Evolutionary conservation across 2,797 vertebrate species (phyloP).

Genomic region (Rhinichthys osculus): DNA sequence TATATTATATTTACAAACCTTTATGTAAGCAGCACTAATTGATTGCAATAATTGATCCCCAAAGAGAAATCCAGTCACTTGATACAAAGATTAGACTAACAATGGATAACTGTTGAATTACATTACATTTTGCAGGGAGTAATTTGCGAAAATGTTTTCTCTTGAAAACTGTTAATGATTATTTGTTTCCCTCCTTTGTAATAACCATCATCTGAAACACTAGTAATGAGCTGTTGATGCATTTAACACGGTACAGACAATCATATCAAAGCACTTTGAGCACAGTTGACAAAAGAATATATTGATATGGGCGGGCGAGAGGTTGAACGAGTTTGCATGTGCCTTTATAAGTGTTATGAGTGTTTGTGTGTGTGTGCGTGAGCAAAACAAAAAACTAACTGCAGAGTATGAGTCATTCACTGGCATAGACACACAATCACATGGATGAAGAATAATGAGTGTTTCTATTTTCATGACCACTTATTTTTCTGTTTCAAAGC

Average conservation of each 20-base stretch:
- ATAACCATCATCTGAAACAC: slow-evolving; percentile 17
- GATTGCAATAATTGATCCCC: background rate
- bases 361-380: slow-evolving; percentile 12
- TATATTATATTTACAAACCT: too few species aligned
- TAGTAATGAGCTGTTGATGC: slow-evolving; percentile 37
- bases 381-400: slow-evolving; percentile 24
- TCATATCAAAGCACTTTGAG: slow-evolving; percentile 37
- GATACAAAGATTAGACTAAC: background rate
- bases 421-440: slow-evolving; percentile 46
- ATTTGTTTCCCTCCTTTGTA: background rate
- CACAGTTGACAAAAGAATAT: slow-evolving; percentile 56
- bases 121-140: slow-evolving; percentile 34
- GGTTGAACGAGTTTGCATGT: slow-evolving; percentile 43
- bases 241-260: slow-evolving; percentile 41
- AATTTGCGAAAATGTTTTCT: slow-evolving; percentile 33
- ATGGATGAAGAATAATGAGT: slow-evolving; percentile 35
- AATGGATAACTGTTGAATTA: slow-evolving; percentile 20
- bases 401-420: slow-evolving; percentile 61
- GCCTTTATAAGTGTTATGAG: slow-evolving; percentile 35
- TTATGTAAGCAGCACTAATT: background rate
- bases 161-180: slow-evolving; percentile 35
- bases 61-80: background rate
- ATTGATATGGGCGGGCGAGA: slow-evolving; percentile 39
- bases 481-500: slow-evolving; percentile 18
- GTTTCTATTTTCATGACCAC: slow-evolving; percentile 20